These are phyloP conservation scores for Cygnus olor DNA, from an alignment of 2,797 vertebrate genomes.

Conservation along the genomic window DNA sequence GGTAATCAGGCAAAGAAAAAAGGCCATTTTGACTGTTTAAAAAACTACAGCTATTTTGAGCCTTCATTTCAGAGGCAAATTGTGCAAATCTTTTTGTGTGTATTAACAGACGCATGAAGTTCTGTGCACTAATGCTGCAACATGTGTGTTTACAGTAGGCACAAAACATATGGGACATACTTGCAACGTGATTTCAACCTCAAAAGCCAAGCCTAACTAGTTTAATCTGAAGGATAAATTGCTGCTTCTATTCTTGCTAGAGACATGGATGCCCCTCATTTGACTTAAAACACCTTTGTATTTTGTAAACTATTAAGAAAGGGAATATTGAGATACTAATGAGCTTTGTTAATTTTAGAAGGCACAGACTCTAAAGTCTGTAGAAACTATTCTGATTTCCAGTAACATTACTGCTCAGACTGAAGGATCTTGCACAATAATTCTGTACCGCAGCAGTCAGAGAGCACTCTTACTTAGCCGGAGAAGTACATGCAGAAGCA, in stretches of 20 bases:
- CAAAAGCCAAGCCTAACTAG: slow-evolving; percentile 51
- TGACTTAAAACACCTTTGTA: background rate
- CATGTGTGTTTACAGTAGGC: background rate
- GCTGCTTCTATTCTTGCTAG: slow-evolving; percentile 17
- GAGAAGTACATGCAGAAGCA: background rate
- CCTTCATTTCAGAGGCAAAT: background rate
- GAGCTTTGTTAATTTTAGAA: background rate
- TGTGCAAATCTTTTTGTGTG: background rate
- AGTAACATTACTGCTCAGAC: background rate
- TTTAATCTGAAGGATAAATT: slow-evolving; percentile 52
- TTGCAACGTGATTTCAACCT: slow-evolving; percentile 1
- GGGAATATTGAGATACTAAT: background rate
- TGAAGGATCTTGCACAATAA: slow-evolving; percentile 35
- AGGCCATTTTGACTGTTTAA: background rate
- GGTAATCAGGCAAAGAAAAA: background rate
- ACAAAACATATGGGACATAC: background rate
- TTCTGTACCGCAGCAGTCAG: background rate
- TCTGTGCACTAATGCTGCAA: background rate
- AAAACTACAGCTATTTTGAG: background rate
- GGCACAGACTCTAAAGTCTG: background rate
- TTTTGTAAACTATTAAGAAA: background rate
- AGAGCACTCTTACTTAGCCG: background rate
- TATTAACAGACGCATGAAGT: background rate
- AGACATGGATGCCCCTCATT: background rate
- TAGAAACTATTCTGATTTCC: slow-evolving; percentile 8